Base-by-base conservation (phyloP, 2,797 vertebrate genomes). In the Bovichtus diacanthus region DNA sequence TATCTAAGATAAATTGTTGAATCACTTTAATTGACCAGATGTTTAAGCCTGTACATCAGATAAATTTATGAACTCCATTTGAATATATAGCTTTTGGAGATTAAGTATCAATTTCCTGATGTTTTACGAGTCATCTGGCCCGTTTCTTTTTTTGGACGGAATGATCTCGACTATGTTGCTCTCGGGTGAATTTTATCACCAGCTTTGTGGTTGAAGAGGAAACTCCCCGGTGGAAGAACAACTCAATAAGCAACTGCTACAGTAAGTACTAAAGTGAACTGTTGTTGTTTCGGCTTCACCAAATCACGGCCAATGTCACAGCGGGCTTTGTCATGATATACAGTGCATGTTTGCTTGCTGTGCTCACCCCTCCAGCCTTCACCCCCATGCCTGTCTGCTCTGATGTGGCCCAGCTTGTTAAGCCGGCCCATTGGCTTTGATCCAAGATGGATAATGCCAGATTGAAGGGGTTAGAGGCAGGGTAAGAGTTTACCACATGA, bases 401-500 rank as follows among this genome's bases (percentile, higher is more conserved):
- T 78, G 84, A 83, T 85, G 84, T 70, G 74, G 81, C 71, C 58
- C 76, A 46, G 85, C 81, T 84, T 78, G 88, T 87, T 89, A 91
- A 88, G 64, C 78, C 56, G 75, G 58, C 68, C 64, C 49, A 27
- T 49, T 91, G 88, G 88, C 86, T 88, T 73, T 64, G 49, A 83
- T 83, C 90, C 87, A 89, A 50, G 53, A 61, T 82, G 87, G 88
- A 74, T 91, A 86, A 88, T 44, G 83, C 73, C 82, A 87, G 88
- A 88, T 75, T 87, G 87, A 69, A 88, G 81, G 82, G 86, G 89
- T 88, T 87, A 90, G 86, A 86, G 83, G 50, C 78, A 81, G 87
- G 83, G 60, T 88, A 92, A 91, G 80, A 83, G 84, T 91, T 88
- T 82, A 89, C 87, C 86, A 77, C 88, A 85, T 90, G 80, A 91